Evolutionary conservation across 2,888 invertebrate species (phyloP).

Genomic region (Spodoptera picta): DNA sequence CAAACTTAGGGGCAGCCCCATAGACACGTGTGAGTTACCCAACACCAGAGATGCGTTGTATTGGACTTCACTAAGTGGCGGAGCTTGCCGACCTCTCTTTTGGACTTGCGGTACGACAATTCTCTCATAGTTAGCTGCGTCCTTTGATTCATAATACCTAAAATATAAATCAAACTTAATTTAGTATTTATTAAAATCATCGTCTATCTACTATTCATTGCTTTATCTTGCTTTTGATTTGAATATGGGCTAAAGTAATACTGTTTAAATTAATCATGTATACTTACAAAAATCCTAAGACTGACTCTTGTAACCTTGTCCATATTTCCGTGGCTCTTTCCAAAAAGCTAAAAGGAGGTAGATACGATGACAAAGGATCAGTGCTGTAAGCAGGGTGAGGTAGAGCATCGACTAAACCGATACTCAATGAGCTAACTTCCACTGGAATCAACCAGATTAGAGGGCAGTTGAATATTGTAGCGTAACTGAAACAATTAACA

Average conservation of each 20-base stretch:
- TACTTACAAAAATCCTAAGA: slow-evolving; percentile 40
- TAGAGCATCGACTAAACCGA: slow-evolving; percentile 66
- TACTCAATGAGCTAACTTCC: slow-evolving; percentile 64
- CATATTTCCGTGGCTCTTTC: slow-evolving; percentile 58
- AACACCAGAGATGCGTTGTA: slow-evolving; percentile 66
- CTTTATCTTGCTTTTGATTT: too few species aligned
- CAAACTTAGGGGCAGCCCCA: slow-evolving; percentile 57
- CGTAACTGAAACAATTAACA: slow-evolving; percentile 62
- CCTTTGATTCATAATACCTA: slow-evolving; percentile 45
- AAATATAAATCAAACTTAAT: not conserved
- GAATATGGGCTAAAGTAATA: too few species aligned
- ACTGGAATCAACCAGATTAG: slow-evolving; percentile 71
- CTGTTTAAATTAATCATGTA: not conserved
- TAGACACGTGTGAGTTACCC: slow-evolving; percentile 64
- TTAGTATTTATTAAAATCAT: too few species aligned
- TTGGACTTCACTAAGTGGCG: slow-evolving; percentile 54
- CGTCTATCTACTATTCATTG: too few species aligned
- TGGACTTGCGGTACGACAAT: slow-evolving; percentile 54
- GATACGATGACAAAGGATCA: slow-evolving; percentile 43
- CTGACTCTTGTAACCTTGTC: slow-evolving; percentile 35
- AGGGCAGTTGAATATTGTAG: slow-evolving; percentile 70
- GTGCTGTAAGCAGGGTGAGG: slow-evolving; percentile 64
- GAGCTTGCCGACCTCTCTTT: slow-evolving; percentile 55
- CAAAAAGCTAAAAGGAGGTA: slow-evolving; percentile 61
- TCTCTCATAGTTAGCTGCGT: slow-evolving; percentile 51